phyloP scores from a whole-genome alignment of 2,888 invertebrate genomes.

The Nymphalis urticae region DNA sequence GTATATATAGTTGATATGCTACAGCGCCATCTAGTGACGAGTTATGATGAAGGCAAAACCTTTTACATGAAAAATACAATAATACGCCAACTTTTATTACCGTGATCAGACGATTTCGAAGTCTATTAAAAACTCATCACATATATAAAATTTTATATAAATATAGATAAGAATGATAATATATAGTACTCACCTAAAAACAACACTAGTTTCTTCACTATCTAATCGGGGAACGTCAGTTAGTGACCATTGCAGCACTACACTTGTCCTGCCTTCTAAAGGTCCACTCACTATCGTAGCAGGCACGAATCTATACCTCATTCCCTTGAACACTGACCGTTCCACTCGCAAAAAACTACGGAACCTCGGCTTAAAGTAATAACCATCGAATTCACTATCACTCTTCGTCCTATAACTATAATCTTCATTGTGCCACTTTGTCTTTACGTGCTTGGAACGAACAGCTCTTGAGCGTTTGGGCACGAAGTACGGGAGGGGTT shows the following conservation, averaged over 20 bases:
- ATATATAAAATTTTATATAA: no score
- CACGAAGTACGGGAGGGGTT: constrained; percentile 64
- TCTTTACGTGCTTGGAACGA: constrained; percentile 56
- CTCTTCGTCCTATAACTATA: constrained; percentile 46
- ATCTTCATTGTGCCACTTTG: constrained; percentile 40
- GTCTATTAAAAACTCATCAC: no score
- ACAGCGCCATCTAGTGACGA: no score
- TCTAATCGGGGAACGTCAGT: constrained; percentile 64
- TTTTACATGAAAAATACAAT: no score
- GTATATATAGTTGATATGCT: no score
- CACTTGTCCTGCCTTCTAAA: constrained; percentile 52
- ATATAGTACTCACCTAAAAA: constrained; percentile 70
- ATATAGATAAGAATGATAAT: neutral
- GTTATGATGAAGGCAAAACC: no score
- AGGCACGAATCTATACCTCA: constrained; percentile 54
- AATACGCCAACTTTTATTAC: no score
- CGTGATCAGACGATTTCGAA: no score
- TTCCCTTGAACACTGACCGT: constrained; percentile 55
- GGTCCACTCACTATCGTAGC: constrained; percentile 67
- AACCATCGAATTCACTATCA: constrained; percentile 51
- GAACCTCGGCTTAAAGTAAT: constrained; percentile 68
- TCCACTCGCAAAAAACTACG: constrained; percentile 49
- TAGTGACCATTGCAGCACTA: constrained; percentile 68
- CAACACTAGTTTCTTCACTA: constrained; percentile 65
- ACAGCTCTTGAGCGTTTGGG: constrained; percentile 59